Base-by-base conservation (phyloP, 2,888 invertebrate species). In the Ectropis crepuscularia region DNA sequence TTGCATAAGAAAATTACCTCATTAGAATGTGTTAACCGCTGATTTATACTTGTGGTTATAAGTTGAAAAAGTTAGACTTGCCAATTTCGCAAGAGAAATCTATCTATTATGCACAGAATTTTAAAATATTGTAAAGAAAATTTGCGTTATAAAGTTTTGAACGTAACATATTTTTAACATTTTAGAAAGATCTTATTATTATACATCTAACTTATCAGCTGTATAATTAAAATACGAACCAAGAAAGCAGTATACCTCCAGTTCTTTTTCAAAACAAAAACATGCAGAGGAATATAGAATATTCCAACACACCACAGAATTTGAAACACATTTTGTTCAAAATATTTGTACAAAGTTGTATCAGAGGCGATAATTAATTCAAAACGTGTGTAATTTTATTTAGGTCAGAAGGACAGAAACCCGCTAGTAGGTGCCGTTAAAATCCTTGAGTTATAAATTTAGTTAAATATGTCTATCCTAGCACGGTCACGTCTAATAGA, bases 321-420 rank as follows among this genome's bases (percentile, higher is more conserved):
- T 51, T 48, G n/a, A 16, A 53, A 38, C 9, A 55, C 60, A 47
- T 54, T 51, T 9, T 41, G 7, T 41, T 41, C 41, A 41, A 41
- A 9, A 41, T 41, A 41, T 41, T 41, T 41, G 41, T 41, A 41
- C 10, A 74, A 61, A 64, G 71, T 28, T 28, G 16, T 28, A 28
- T 28, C 16, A 28, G 16, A 28, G 16, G 16, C 66, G 67, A 74
- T 80, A 74, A 78, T 80, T 81, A 61, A 77, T 76, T 80, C 77
- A 79, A 72, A 73, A 71, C 70, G 65, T 67, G 68, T 69, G 74
- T 79, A 77, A 83, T 77, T 79, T 28, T 77, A 78, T 78, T 79
- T 77, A 76, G 71, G 73, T 74, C 76, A 73, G 74, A 72, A 69
- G 77, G 78, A 78, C 76, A 75, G 74, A 71, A 69, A 67, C 72